Evolutionary conservation across 92 coral and sea anemone genomes (phyloP).

Genomic region (Epizoanthus rinbou): DNA sequence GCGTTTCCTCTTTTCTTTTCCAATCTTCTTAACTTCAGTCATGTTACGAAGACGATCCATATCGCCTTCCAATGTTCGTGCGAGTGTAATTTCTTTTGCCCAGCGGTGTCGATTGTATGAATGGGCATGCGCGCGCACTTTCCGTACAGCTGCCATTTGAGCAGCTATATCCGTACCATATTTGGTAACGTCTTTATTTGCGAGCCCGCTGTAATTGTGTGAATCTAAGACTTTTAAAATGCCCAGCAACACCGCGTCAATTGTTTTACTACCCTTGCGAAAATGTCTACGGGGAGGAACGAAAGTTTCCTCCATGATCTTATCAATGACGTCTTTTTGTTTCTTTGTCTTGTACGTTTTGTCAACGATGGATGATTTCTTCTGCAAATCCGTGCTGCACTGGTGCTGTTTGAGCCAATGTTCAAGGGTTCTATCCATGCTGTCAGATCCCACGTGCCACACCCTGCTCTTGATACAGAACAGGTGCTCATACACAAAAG

Average conservation of each 20-base stretch:
- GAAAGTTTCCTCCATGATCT: conserved; percentile 22
- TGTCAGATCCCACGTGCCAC: conserved; percentile 41
- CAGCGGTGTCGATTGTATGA: conserved; percentile 60
- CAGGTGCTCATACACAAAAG: conserved; percentile 18
- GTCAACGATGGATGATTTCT: not conserved
- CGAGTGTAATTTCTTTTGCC: conserved; percentile 74
- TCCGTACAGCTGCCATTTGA: conserved; percentile 54
- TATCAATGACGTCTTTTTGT: conserved; percentile 46
- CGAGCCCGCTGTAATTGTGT: conserved; percentile 40
- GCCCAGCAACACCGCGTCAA: conserved; percentile 23
- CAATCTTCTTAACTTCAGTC: not conserved
- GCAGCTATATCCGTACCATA: conserved; percentile 72
- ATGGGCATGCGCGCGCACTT: conserved; percentile 53
- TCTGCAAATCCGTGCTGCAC: not conserved
- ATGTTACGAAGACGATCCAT: conserved; percentile 49
- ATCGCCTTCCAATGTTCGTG: conserved; percentile 76
- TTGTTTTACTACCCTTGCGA: conserved; percentile 40
- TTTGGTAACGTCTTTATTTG: conserved; percentile 59
- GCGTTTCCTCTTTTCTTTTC: conserved; percentile 12
- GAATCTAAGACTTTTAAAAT: conserved; percentile 36
- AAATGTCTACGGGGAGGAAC: conserved; percentile 30
- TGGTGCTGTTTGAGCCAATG: conserved; percentile 53
- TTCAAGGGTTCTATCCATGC: conserved; percentile 57
- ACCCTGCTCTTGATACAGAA: conserved; percentile 42
- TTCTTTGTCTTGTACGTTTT: not conserved